Evolutionary conservation across 2,888 invertebrate species (phyloP), one percentile per base, ranked within the genome.

Genomic region (Lasioglossum zephyrum): DNA sequence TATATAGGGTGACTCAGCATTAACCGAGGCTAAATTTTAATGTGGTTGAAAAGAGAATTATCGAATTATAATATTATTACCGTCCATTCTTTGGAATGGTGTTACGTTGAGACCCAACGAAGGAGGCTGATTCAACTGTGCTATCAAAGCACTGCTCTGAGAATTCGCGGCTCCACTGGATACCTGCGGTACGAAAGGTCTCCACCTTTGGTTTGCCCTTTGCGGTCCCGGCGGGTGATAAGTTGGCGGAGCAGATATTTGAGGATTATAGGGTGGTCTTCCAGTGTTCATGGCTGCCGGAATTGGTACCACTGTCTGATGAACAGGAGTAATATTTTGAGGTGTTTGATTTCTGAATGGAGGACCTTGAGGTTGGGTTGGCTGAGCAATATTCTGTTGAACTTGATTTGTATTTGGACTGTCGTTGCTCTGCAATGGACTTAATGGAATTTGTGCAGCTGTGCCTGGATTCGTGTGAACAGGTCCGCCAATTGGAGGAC

Each of bases 401-500:
- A 89, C 91, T 73, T 90, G 90, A 92, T 95, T 96, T 11, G 95
- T 93, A 88, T 95, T 96, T 4, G 96, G 96, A 92, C 96, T 96
- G 89, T 96, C 96, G 86, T 95, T 96, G 87, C 95, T 96, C 73
- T 96, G 96, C 79, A 96, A 91, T 4, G 96, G 96, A 92, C 96
- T 96, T 39, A 96, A 95, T 77, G 95, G 89, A 95, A 96, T 88
- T 95, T 96, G 90, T 91, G 95, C 79, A 91, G 92, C 77, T 6
- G 87, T 90, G 36, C 94, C 87, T 11, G 95, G 92, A 1, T 95
- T 88, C 53, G 95, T 93, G n/a, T 93, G 96, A 47, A 95, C 96
- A 6, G 96, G 95, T n/a, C 96, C 94, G n/a, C 95, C 96, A 44
- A 96, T 96, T 18, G 95, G 95, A 6, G 96, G 97, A 93, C 97